Conservation (phyloP, 2,888 invertebrate genomes). For the Ichneumoninae sp. region DNA sequence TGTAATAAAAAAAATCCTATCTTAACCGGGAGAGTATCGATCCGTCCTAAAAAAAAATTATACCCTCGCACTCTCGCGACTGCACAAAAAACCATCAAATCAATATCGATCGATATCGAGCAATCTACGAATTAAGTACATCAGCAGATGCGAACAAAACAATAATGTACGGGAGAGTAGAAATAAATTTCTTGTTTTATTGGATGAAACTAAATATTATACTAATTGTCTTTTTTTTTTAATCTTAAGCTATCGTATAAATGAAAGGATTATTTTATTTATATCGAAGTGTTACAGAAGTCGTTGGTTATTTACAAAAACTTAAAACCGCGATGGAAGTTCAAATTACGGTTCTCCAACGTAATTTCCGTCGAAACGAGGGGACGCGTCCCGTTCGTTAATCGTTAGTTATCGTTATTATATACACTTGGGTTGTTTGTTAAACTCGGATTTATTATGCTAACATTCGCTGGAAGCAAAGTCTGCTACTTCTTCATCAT, state of each 20-base stretch:
- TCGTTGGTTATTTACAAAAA: conserved; percentile 57
- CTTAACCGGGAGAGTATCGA: not conserved
- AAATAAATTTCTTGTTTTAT: conserved; percentile 59
- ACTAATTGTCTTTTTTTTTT: conserved; percentile 41
- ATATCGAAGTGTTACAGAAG: conserved; percentile 47
- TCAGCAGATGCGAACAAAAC: conserved; percentile 66
- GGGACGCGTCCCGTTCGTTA: conserved; percentile 17
- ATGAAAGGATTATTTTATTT: conserved; percentile 27
- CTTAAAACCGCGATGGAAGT: conserved; percentile 39
- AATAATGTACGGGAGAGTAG: conserved; percentile 60
- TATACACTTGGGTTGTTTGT: conserved; percentile 47
- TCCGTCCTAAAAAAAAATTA: not conserved
- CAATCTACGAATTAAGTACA: conserved; percentile 30
- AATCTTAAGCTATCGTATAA: conserved; percentile 32
- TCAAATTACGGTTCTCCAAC: not conserved
- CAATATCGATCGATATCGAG: not conserved
- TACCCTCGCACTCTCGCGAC: not conserved
- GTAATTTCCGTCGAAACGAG: conserved; percentile 15
- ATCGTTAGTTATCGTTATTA: conserved; percentile 51
- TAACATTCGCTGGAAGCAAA: conserved; percentile 47
- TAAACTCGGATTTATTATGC: conserved; percentile 47
- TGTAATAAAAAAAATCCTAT: not conserved
- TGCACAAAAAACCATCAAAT: not conserved
- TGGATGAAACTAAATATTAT: conserved; percentile 55
- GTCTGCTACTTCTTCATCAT: conserved; percentile 3